These are phyloP conservation scores for Styela plicata DNA, from an alignment of 23 tunicate genomes.

Conservation along the genomic window DNA sequence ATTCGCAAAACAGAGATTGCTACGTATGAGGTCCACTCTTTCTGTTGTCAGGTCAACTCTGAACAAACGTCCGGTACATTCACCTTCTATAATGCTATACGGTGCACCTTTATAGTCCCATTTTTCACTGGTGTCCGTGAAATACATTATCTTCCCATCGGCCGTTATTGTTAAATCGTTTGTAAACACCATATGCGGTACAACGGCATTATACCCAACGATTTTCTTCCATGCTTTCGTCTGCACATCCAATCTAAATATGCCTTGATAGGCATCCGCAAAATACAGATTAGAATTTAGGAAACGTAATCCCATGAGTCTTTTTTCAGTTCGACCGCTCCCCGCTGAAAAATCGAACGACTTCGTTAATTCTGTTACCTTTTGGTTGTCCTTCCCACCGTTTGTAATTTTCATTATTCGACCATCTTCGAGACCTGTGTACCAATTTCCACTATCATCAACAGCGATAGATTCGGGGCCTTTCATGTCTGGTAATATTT, in stretches of 20 bases:
- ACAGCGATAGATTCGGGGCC: constrained; percentile 6
- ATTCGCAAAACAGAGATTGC: constrained; percentile 9
- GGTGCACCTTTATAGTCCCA: constrained; percentile 13
- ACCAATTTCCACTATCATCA: not conserved
- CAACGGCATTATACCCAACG: not conserved
- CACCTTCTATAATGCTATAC: not conserved
- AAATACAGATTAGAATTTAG: not conserved
- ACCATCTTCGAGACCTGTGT: not conserved
- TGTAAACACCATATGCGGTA: constrained; percentile 6
- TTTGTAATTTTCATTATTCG: not conserved
- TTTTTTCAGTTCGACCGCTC: not conserved
- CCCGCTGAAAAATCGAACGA: constrained; percentile 3
- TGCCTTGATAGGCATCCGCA: constrained; percentile 31
- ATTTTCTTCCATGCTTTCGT: constrained; percentile 1
- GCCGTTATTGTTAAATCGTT: constrained; percentile 5
- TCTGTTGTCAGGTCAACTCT: constrained; percentile 3
- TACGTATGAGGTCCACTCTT: not conserved
- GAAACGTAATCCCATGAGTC: constrained; percentile 12
- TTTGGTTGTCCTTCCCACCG: not conserved
- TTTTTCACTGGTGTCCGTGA: constrained; percentile 9
- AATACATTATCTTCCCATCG: constrained; percentile 15
- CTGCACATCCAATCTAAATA: not conserved
- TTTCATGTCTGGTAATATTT: not conserved
- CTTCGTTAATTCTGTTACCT: not conserved
- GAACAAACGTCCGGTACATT: constrained; percentile 16